Percentiles rank a stretch among this genome's conserved stretches.
These are phyloP conservation scores for Phasianus colchicus DNA, from an alignment of 2,113 vertebrate species.

Conservation along the genomic window DNA sequence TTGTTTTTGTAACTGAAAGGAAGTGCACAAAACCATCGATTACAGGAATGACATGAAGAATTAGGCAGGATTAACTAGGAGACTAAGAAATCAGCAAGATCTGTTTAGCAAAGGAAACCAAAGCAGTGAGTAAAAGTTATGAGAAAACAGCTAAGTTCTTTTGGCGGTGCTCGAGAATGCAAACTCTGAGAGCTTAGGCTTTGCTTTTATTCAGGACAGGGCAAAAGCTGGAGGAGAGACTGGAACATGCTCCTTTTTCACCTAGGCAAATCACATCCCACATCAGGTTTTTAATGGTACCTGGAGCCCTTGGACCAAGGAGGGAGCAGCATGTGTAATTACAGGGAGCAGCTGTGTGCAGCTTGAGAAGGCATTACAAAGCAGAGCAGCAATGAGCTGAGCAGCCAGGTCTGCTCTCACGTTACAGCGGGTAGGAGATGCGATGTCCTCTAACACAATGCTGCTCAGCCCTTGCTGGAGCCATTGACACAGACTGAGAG, in stretches of 20 bases:
- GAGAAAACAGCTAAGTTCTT: neutral
- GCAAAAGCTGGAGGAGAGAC: neutral
- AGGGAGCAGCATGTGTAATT: neutral
- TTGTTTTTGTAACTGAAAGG: slow-evolving; percentile 19
- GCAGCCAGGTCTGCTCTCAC: neutral
- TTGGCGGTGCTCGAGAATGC: neutral
- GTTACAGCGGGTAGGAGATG: neutral
- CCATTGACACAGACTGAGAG: rapidly evolving
- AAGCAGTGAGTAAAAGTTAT: neutral
- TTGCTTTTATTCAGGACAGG: neutral
- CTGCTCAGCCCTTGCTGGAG: neutral
- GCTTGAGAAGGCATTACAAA: neutral
- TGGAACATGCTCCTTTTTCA: neutral
- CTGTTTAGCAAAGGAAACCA: neutral
- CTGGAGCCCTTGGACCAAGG: neutral
- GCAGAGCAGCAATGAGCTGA: neutral
- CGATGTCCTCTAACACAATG: neutral
- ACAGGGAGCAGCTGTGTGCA: neutral
- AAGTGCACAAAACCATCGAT: slow-evolving; percentile 14
- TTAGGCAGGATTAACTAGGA: neutral
- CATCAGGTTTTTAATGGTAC: neutral
- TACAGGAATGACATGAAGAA: neutral
- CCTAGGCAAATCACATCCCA: neutral
- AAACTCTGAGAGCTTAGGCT: neutral
- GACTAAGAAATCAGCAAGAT: neutral